Evolutionary conservation across 2,888 invertebrate species (phyloP).

Genomic region (Machimus atricapillus): DNA sequence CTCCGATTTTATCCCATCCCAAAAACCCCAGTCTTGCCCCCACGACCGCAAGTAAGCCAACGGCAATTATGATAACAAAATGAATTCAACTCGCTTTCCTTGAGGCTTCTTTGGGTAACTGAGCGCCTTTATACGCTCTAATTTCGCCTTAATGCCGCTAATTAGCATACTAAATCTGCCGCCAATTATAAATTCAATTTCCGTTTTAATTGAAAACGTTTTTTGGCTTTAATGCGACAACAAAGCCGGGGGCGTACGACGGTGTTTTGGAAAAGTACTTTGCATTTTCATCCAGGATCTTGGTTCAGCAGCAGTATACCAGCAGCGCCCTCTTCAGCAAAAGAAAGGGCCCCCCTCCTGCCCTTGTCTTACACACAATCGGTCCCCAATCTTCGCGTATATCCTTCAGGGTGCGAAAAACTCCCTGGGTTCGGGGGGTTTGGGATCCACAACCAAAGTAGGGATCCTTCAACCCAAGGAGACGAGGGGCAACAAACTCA

Average conservation of each 20-base stretch:
- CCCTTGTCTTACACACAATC: not conserved
- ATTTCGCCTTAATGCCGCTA: slow-evolving; percentile 41
- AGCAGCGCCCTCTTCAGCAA: not conserved
- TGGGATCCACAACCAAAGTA: not conserved
- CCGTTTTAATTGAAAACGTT: slow-evolving; percentile 42
- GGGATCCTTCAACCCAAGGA: not conserved
- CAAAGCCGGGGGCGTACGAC: not conserved
- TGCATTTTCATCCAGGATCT: not conserved
- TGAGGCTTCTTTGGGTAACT: slow-evolving; percentile 3
- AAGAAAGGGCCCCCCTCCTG: not conserved
- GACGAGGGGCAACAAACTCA: slow-evolving; percentile 1
- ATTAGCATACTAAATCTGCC: slow-evolving; percentile 43
- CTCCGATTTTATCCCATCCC: not conserved
- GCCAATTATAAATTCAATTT: slow-evolving; percentile 45
- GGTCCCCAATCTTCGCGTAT: not conserved
- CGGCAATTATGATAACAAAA: not conserved
- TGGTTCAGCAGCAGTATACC: not conserved
- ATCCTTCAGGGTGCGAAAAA: not conserved
- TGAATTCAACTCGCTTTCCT: not conserved
- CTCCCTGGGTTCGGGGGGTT: not conserved
- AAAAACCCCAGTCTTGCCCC: not conserved
- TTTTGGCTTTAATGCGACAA: not conserved
- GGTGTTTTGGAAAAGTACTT: not conserved
- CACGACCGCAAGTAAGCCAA: not conserved
- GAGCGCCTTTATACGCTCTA: slow-evolving; percentile 3